Evolutionary conservation across 2,797 vertebrate genomes (phyloP), one percentile per base, ranked within the genome.

Genomic region (Adrianichthys oophorus): DNA sequence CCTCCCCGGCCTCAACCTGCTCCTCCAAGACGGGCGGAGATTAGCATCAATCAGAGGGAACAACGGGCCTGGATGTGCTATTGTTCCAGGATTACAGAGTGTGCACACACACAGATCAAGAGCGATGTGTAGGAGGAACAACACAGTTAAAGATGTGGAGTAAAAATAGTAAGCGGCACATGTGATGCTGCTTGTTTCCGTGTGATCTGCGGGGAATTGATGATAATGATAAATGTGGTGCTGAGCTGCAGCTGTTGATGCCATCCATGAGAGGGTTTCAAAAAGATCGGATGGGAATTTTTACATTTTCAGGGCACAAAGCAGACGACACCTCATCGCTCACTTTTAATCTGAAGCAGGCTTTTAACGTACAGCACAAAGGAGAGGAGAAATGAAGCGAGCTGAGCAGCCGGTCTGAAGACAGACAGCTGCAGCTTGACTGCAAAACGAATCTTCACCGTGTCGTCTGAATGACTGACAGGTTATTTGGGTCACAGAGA

Each of bases 31-130:
- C 56, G 66, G 76, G 61, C 43, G 42, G 58, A 83, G 78, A 88
- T 88, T 85, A 84, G 73, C 79, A 82, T 85, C 83, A 80, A 69
- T 84, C 78, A 74, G 70, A 55, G 21, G 64, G 67, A 76, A 79
- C 75, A 67, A 73, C 40, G 56, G 56, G 61, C 70, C 68, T 26
- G 64, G 71, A 80, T 74, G 71, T 74, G 78, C 70, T 17, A 79
- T 80, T 88, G 76, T 85, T 83, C 61, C 68, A 70, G 78, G 84
- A 86, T 88, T 77, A 81, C 64, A 68, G 69, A 60, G 77, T 15
- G 73, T 62, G 76, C 72, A 67, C 70, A 24, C 44, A 46, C 65
- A 62, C 53, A 55, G 64, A 72, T 73, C 74, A 70, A 37, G 17
- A 68, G 68, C 18, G 65, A 52, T 71, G 76, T 72, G 81, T 76